Evolutionary conservation across 1,140 invertebrate genomes (phyloP).

Genomic region (Eufriesea mexicana): DNA sequence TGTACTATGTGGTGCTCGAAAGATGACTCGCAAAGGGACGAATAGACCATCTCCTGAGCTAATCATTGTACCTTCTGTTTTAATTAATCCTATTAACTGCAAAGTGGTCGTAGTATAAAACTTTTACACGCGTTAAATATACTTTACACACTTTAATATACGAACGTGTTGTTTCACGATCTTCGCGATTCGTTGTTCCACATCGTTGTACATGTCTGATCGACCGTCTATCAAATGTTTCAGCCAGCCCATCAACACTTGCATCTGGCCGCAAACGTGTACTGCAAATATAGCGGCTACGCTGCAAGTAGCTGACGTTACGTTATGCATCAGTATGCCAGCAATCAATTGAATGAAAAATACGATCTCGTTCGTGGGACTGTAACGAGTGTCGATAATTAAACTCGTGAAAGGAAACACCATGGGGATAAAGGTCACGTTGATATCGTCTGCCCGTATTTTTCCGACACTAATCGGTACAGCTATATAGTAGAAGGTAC

Average conservation of each 20-base stretch:
- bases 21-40: no score
- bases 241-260: conserved; percentile 61
- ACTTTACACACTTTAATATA: conserved; percentile 46
- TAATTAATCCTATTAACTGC: no score
- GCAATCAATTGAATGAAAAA: conserved; percentile 54
- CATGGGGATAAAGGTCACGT: conserved; percentile 46
- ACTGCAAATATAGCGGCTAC: conserved; percentile 63
- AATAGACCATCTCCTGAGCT: no score
- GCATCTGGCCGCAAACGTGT: conserved; percentile 70
- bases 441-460: background rate
- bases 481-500: conserved; percentile 28
- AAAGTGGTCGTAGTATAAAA: no score
- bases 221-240: conserved; percentile 31
- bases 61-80: no score
- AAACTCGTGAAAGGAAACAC: conserved; percentile 59
- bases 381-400: conserved; percentile 48
- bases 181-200: conserved; percentile 49
- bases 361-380: conserved; percentile 59
- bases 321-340: conserved; percentile 53
- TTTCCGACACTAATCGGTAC: conserved; percentile 7
- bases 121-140: background rate
- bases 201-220: background rate
- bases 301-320: conserved; percentile 54
- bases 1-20: no score
- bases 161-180: conserved; percentile 66